These are phyloP conservation scores for Conus ventricosus DNA, from an alignment of 1,140 invertebrate genomes.

Conservation along the genomic window DNA sequence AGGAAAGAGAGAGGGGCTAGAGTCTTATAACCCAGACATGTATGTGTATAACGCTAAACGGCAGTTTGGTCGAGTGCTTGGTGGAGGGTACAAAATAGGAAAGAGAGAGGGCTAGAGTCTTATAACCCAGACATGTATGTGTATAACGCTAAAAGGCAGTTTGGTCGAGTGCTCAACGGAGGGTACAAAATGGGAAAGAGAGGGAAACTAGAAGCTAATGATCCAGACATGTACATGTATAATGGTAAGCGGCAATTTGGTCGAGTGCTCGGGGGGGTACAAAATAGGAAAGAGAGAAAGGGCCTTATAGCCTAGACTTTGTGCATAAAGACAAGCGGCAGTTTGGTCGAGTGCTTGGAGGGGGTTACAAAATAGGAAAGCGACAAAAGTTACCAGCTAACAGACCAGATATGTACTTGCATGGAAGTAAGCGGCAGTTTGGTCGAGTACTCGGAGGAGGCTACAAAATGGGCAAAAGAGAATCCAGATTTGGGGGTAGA, in stretches of 20 bases:
- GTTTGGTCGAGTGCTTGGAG: not conserved
- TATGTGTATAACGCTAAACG: not conserved
- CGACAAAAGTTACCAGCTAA: not conserved
- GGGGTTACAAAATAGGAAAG: not conserved
- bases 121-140: not conserved
- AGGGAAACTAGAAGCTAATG: not conserved
- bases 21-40: not conserved
- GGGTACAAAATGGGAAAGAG: not conserved
- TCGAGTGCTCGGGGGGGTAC: not conserved
- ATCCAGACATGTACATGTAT: not conserved
- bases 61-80: not conserved
- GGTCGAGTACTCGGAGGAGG: not conserved
- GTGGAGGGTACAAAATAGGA: not conserved
- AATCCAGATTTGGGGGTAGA: not conserved
- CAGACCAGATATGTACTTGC: not conserved
- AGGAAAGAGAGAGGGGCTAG: not conserved
- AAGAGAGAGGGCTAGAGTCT: not conserved
- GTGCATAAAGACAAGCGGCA: not conserved
- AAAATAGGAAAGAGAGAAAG: not conserved
- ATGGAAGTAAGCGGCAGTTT: not conserved
- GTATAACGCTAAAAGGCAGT: not conserved
- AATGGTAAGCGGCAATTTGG: not conserved
- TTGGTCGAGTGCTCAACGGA: not conserved
- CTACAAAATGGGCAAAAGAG: constrained; percentile 5
- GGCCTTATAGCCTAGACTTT: not conserved